A percentile compares a stretch with the other conserved stretches of the same genome.
Conservation (phyloP, 1,140 invertebrate species). For the Teleogryllus occipitalis region DNA sequence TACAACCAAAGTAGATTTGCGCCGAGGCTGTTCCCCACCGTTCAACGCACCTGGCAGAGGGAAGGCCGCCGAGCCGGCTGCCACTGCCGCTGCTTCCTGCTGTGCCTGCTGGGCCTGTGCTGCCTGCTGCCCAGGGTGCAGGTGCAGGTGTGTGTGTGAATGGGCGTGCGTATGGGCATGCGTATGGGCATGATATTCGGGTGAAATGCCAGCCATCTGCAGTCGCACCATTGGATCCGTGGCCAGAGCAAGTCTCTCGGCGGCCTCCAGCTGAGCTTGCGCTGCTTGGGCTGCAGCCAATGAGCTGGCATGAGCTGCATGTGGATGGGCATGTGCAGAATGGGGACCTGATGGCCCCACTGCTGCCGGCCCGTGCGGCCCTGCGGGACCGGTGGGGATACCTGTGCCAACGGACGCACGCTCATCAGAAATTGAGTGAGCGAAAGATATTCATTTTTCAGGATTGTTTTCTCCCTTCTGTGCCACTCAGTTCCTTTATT, state of each 20-base stretch:
- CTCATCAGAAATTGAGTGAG: not conserved
- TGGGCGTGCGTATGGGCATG: slow-evolving; percentile 82
- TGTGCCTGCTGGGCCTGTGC: slow-evolving; percentile 52
- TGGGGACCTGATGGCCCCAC: slow-evolving; percentile 19
- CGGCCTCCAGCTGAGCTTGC: slow-evolving; percentile 36
- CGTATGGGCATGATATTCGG: slow-evolving; percentile 71
- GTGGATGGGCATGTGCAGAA: slow-evolving; percentile 16
- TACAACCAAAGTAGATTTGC: too few relatives aligned
- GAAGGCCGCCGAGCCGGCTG: slow-evolving; percentile 43
- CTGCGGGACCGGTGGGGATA: slow-evolving; percentile 26
- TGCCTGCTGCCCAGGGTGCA: slow-evolving; percentile 75
- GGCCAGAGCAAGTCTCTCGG: slow-evolving; percentile 59
- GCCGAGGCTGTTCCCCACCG: not conserved
- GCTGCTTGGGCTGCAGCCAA: slow-evolving; percentile 26
- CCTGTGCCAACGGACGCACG: slow-evolving; percentile 12
- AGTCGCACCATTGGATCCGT: slow-evolving; percentile 66
- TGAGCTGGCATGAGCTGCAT: slow-evolving; percentile 7
- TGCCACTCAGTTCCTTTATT: too few relatives aligned
- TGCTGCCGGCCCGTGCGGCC: slow-evolving; percentile 19
- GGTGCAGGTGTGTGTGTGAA: slow-evolving; percentile 63
- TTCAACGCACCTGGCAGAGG: slow-evolving; percentile 45
- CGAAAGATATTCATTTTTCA: not conserved
- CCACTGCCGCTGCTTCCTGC: slow-evolving; percentile 35
- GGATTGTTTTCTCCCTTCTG: not conserved
- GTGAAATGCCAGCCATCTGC: slow-evolving; percentile 77